phyloP scores from a whole-genome alignment of 2,888 invertebrate species.

The Phaedon cochleariae region DNA sequence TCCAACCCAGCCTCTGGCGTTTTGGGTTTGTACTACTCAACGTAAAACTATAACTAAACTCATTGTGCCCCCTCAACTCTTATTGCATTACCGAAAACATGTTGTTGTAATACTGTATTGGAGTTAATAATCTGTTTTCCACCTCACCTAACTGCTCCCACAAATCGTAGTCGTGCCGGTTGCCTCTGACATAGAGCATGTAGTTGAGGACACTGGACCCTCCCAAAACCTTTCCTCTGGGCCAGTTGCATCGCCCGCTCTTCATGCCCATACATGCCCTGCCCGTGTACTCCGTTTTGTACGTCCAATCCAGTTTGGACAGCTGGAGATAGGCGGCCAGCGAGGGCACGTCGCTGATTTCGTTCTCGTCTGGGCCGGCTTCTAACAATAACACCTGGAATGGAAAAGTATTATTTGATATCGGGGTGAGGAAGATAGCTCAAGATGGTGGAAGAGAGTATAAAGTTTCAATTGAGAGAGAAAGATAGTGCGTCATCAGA shows the following conservation, averaged over 20 bases:
- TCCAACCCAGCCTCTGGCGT: too few species aligned
- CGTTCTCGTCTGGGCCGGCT: constrained; percentile 88
- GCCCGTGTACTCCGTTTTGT: constrained; percentile 85
- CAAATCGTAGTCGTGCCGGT: constrained; percentile 83
- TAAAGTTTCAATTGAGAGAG: too few species aligned
- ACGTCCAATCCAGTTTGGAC: constrained; percentile 88
- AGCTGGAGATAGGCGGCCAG: constrained; percentile 87
- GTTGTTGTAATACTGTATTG: too few species aligned
- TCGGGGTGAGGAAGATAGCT: too few species aligned
- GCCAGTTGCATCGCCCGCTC: constrained; percentile 86
- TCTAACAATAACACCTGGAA: constrained; percentile 74
- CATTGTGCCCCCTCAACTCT: too few species aligned
- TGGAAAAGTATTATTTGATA: too few species aligned
- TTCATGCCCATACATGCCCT: constrained; percentile 85
- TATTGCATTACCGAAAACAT: too few species aligned
- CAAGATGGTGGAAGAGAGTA: too few species aligned
- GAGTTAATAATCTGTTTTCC: too few species aligned
- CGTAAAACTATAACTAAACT: too few species aligned
- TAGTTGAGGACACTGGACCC: constrained; percentile 88
- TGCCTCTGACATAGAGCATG: constrained; percentile 89
- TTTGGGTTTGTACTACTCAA: too few species aligned
- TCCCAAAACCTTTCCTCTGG: constrained; percentile 88
- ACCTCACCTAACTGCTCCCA: constrained; percentile 82
- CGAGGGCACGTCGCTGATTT: constrained; percentile 87
- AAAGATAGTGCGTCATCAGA: too few species aligned